Base-by-base conservation (phyloP, 2,797 vertebrate genomes). In the Pogoniulus pusillus region DNA sequence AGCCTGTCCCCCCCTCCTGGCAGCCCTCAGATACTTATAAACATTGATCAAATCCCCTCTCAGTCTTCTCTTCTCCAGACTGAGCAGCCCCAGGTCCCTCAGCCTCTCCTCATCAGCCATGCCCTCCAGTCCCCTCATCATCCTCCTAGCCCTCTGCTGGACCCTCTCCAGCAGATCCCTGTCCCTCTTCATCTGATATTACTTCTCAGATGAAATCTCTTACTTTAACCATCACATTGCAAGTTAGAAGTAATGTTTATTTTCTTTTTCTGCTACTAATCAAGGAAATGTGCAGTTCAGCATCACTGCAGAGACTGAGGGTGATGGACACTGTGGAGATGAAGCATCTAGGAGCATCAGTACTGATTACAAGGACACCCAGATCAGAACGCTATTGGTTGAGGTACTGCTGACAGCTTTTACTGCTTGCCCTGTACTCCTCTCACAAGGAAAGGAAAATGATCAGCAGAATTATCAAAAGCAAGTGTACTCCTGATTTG, bases 281-380 rank as follows among this genome's bases (percentile, higher is more conserved):
- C 79, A 82, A 97, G 97, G 96, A 83, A 83, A 92, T 2, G 39
- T 95, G 27, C 47, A 60, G 51, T 90, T 97, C 87, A 96, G 78
- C 12, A 58, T 96, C 74, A 94, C 91, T 53, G 93, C 96, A 80
- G 97, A 98, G 95, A 98, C 98, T 29, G 59, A 97, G 68, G 97
- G 96, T 1, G 66, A 93, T 30, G 24, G 43, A 2, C 49, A 88
- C 30, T 98, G 98, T 89, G 97, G 96, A 11, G 97, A 97, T 10
- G 96, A 96, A 84, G 73, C 93, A 60, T 87, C 82, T 32, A 69
- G 71, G 4, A 96, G 98, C 66, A 97, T 95, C 3, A 93, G 95
- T 55, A 68, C 49, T 82, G 97, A 97, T 37, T 96, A 78, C 27
- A 96, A 90, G 9, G 98, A 99, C 92, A 98, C 97, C 3, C 83